Conservation (phyloP, 35 echinoderm and acorn worm genomes). For the Ptychodera flava region DNA sequence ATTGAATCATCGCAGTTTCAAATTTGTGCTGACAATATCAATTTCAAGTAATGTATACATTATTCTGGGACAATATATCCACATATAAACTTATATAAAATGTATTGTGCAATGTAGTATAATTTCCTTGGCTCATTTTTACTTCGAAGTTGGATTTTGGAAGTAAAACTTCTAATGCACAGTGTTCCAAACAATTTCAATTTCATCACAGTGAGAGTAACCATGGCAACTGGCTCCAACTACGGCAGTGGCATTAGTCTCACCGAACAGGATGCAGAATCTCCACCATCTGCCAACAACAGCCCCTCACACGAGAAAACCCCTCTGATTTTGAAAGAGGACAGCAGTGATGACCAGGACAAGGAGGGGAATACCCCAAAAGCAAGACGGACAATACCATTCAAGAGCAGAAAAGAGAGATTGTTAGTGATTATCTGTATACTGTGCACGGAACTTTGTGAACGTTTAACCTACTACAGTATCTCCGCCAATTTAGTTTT, state of each 20-base stretch:
- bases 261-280: background rate
- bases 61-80: too few species aligned
- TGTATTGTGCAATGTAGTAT: too few species aligned
- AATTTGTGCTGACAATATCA: too few species aligned
- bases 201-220: too few species aligned
- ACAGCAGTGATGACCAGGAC: background rate
- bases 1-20: too few species aligned
- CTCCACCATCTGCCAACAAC: background rate
- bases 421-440: conserved; percentile 58
- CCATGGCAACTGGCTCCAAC: background rate
- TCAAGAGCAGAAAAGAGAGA: background rate
- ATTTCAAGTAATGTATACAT: too few species aligned
- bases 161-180: too few species aligned
- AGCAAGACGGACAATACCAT: background rate
- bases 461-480: conserved; percentile 89
- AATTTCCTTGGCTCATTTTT: too few species aligned
- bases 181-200: too few species aligned
- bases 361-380: background rate
- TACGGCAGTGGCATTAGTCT: background rate
- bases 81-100: too few species aligned
- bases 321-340: background rate
- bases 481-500: conserved; percentile 79
- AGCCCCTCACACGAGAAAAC: background rate
- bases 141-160: too few species aligned
- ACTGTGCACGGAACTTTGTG: conserved; percentile 83